Evolutionary conservation across 2,113 vertebrate species (phyloP).

Genomic region (Corythornis madagascariensis): DNA sequence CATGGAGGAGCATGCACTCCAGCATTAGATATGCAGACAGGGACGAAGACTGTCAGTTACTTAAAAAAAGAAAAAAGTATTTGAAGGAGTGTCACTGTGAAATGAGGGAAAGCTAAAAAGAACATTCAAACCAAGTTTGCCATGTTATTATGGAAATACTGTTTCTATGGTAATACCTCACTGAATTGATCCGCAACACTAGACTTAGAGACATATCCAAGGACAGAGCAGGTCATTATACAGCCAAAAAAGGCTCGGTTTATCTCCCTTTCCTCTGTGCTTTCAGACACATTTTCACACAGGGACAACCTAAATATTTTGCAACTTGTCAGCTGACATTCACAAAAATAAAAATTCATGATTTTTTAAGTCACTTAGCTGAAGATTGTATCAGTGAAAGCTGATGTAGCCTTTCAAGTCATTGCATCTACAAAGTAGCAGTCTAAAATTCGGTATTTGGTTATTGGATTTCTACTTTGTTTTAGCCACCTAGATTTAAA

Average conservation of each 20-base stretch:
- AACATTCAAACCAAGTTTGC: background rate
- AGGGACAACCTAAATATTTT: background rate
- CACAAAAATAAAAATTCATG: background rate
- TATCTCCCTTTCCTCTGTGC: background rate
- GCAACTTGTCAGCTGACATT: background rate
- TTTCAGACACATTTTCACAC: background rate
- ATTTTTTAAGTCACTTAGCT: fast-evolving
- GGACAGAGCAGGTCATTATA: background rate
- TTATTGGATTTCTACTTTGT: background rate
- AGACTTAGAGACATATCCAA: background rate
- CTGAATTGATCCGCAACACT: background rate
- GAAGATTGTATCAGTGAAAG: background rate
- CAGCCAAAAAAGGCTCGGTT: background rate
- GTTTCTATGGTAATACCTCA: background rate
- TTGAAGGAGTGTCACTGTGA: background rate
- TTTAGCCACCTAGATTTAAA: background rate
- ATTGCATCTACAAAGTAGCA: background rate
- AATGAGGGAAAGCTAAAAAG: background rate
- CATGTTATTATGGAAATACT: background rate
- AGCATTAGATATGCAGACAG: background rate
- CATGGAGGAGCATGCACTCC: fast-evolving
- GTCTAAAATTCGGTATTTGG: background rate
- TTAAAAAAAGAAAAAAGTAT: background rate
- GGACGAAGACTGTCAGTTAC: background rate
- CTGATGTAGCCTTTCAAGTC: background rate